Evolutionary conservation across 2,797 vertebrate genomes (phyloP).

Genomic region (Numenius phaeopus): DNA sequence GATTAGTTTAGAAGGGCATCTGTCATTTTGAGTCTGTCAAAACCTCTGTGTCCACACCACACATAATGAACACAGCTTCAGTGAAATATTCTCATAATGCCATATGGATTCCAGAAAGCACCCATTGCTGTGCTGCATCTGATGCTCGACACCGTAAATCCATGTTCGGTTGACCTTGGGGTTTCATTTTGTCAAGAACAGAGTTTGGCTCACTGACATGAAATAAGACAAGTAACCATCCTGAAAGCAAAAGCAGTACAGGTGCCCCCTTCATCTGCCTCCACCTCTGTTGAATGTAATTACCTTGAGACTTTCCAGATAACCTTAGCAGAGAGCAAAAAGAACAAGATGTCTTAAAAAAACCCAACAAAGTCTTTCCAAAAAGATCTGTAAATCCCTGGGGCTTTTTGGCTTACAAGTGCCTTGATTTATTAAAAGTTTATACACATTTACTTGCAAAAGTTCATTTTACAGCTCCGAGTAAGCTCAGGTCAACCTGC

Average conservation of each 20-base stretch:
- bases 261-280: neutral
- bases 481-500: neutral
- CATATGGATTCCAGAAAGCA: neutral
- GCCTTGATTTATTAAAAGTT: neutral
- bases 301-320: neutral
- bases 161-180: neutral
- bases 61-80: neutral
- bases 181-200: neutral
- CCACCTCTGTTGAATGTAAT: neutral
- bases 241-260: neutral
- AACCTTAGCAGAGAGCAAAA: neutral
- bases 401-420: neutral
- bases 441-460: neutral
- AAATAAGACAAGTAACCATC: neutral
- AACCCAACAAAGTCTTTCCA: neutral
- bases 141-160: neutral
- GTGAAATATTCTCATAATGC: neutral
- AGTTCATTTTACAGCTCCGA: neutral
- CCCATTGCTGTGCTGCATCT: neutral
- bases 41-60: neutral
- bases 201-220: neutral
- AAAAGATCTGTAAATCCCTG: neutral
- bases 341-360: neutral
- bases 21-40: neutral
- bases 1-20: neutral